These are phyloP conservation scores for Boulengeromyrus knoepffleri DNA, from an alignment of 2,113 vertebrate species.

Conservation along the genomic window DNA sequence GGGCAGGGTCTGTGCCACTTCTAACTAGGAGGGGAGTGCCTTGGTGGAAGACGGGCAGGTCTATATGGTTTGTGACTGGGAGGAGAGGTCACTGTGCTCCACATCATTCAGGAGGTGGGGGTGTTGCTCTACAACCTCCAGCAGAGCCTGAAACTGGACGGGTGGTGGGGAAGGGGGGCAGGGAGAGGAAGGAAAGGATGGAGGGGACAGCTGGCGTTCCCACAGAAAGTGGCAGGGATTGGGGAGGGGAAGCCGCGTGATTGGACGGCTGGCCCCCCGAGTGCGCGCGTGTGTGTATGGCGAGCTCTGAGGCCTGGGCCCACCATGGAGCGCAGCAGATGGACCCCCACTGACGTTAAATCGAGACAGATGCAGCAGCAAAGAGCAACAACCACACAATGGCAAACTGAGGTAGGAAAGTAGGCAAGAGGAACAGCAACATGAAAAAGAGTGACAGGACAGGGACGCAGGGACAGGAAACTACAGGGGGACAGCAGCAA, in stretches of 20 bases:
- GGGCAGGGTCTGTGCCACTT: not conserved
- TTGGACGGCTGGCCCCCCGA: conserved; percentile 17
- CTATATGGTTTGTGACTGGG: not conserved
- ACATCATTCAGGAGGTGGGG: not conserved
- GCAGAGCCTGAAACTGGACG: not conserved
- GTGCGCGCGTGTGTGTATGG: not conserved
- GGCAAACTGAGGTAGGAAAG: conserved; percentile 21
- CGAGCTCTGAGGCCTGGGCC: not conserved
- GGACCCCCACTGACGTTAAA: conserved; percentile 56
- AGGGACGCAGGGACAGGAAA: not conserved
- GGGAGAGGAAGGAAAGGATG: conserved; percentile 11
- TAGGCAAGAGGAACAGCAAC: conserved; percentile 16
- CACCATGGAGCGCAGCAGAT: conserved; percentile 53
- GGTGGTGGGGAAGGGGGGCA: not conserved
- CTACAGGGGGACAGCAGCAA: not conserved
- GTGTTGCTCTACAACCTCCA: not conserved
- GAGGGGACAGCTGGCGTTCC: conserved; percentile 49
- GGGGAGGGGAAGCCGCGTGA: conserved; percentile 17
- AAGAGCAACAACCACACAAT: conserved; percentile 38
- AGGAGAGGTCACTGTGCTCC: not conserved
- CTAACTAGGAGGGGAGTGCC: not conserved
- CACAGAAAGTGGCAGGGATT: conserved; percentile 23
- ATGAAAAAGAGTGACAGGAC: not conserved
- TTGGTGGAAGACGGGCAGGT: not conserved
- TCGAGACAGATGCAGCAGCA: conserved; percentile 58